Evolutionary conservation across 2,113 vertebrate species (phyloP), one percentile per base, ranked within the genome.

Genomic region (Tupaia tana): DNA sequence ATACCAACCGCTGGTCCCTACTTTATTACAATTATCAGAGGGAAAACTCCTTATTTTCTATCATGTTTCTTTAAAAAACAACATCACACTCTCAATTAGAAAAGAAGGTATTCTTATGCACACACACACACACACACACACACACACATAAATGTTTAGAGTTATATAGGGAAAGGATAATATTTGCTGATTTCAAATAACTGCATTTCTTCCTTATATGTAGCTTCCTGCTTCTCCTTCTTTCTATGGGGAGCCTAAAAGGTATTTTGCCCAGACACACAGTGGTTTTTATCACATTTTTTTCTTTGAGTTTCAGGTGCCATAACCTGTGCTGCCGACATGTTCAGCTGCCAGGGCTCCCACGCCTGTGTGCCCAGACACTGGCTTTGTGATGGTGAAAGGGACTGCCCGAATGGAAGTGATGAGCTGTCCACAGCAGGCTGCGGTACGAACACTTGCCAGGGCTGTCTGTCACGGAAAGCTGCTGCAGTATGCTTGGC

Each of bases 341-440:
- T 99, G 70, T 99, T 99, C 98, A 99, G 99, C 96, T 99, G 99
- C 96, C 99, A 99, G 1, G 99, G 99, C 69, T 99, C 99, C 0
- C 99, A 99, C 0, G 99, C 99, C 70, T 99, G 99, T 20, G 99
- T 99, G 77, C 99, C 99, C 0, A 98, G 97, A 52, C 99, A 99
- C 96, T 99, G 99, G 99, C 99, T 99, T 66, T 99, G 99, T 83
- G 99, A 99, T 0, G 99, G 99, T 1, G 99, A 99, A 93, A 98
- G 99, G 24, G 99, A 99, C 97, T 99, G 99, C 95, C 99, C 99
- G 8, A 98, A 99, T 12, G 99, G 99, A 15, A 99, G 99, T 0
- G 99, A 99, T 15, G 99, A 99, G 78, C 99, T 99, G 4, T 98
- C 99, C 5, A 99, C 99, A 12, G 99, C 99, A 5, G 99, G 99